phyloP scores from a whole-genome alignment of 2,797 vertebrate genomes.

The Cuniculus paca region DNA sequence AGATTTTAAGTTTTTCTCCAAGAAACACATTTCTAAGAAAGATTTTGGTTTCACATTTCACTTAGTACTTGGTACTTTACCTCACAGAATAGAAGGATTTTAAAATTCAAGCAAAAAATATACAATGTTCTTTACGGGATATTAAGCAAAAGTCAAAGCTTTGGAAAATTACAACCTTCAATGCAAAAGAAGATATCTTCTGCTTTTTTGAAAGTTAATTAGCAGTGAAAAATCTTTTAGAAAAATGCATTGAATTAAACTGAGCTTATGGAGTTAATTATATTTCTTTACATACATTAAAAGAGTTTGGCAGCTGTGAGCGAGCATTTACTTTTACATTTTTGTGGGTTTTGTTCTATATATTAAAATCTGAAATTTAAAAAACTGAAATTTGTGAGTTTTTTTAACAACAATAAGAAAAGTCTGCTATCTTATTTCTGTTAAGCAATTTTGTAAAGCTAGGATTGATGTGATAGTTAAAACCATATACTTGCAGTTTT shows the following conservation, averaged over 20 bases:
- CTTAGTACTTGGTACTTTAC: conserved; percentile 62
- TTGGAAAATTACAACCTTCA: conserved; percentile 66
- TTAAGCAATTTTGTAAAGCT: background rate
- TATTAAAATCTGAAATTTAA: conserved; percentile 7
- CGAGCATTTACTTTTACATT: conserved; percentile 43
- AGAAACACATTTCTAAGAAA: conserved; percentile 42
- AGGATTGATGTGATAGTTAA: background rate
- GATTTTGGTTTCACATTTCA: conserved; percentile 70
- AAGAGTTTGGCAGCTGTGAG: background rate
- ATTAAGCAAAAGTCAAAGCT: conserved; percentile 77
- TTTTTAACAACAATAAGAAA: background rate
- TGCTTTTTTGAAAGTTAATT: conserved; percentile 69
- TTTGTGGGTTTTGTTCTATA: background rate
- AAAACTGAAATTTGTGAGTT: conserved; percentile 2
- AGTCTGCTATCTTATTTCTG: background rate
- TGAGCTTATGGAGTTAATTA: background rate
- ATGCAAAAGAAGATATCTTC: conserved; percentile 54
- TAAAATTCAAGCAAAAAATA: conserved; percentile 75
- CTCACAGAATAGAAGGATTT: conserved; percentile 47
- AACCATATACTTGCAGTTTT: background rate
- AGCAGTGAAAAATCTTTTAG: conserved; percentile 58
- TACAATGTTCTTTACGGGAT: conserved; percentile 45
- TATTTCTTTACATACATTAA: background rate
- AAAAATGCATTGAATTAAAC: conserved; percentile 50
- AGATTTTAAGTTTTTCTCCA: conserved; percentile 58